These are phyloP conservation scores for Axea sp. DNA, from an alignment of 2,888 invertebrate species.

Conservation along the genomic window DNA sequence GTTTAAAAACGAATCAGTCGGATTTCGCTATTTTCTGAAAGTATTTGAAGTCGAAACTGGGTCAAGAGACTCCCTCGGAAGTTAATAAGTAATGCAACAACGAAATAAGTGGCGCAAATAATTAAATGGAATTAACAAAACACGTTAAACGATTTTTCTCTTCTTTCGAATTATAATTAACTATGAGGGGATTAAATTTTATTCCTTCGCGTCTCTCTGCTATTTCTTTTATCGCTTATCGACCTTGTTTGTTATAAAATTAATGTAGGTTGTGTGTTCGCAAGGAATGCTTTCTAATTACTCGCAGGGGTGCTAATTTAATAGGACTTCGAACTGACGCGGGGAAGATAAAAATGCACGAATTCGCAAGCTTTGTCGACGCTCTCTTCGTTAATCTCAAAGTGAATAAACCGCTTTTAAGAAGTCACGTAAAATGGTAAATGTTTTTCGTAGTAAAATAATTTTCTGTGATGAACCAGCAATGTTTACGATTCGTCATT, in stretches of 20 bases:
- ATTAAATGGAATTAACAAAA: constrained; percentile 37
- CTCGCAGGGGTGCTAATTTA: constrained; percentile 9
- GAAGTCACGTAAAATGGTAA: background rate
- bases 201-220: background rate
- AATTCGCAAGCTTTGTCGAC: constrained; percentile 6
- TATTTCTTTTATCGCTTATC: constrained; percentile 6
- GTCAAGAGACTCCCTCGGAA: constrained; percentile 34
- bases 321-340: background rate
- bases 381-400: too few relatives aligned
- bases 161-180: background rate
- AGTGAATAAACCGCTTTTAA: too few relatives aligned
- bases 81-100: constrained; percentile 49
- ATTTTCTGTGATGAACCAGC: too few relatives aligned
- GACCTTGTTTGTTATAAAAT: constrained; percentile 5
- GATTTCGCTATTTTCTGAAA: constrained; percentile 19
- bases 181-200: background rate
- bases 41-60: constrained; percentile 23
- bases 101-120: constrained; percentile 46
- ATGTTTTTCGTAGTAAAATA: too few relatives aligned
- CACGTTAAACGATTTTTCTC: constrained; percentile 7
- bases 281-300: constrained; percentile 15
- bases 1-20: constrained; percentile 33
- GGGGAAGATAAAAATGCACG: background rate
- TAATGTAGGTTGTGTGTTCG: constrained; percentile 1
- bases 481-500: too few relatives aligned